Evolutionary conservation across 2,888 invertebrate species (phyloP), one percentile per base, ranked within the genome.

Genomic region (Cistogaster globosa): DNA sequence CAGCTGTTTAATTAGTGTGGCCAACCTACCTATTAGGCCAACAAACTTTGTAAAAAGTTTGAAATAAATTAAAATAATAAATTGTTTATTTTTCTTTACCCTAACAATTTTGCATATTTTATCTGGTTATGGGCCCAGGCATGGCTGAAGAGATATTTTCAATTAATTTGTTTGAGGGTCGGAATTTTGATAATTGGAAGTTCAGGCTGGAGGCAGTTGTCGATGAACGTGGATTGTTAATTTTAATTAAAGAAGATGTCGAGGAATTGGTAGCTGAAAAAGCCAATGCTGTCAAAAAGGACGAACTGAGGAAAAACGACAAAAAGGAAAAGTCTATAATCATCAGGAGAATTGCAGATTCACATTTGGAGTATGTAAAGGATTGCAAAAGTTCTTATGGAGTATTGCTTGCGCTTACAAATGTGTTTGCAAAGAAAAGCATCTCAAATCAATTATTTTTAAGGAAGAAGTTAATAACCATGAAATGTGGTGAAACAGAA

Each of bases 331-430:
- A 42, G 16, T 62, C 42, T 9, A 8, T 65, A 16, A 65, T 65
- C 22, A 65, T 65, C n/a, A 48, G 65, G 26, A 48, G 48, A 65
- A 65, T 65, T 16, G 48, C 42, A 8, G 45, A 65, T 22, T 26
- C 16, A 16, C 51, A 65, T 65, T 51, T 65, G 7, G 48, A 65
- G 6, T 65, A 65, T 48, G 51, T 65, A 22, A 65, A 65, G n/a
- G 65, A 51, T 7, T 48, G 65, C 32, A 65, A 26, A 14, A 65
- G 32, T 26, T 20, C 65, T 8, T 65, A 32, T 53, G 36, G 14
- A 20, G 32, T 26, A 26, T 26, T 26, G 26, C 26, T 26, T 26
- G 26, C 26, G 26, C 26, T 26, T 26, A 26, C 26, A 26, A 26
- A 26, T 26, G 26, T 26, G 26, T 26, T 26, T 26, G 26, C 26